phyloP scores from a whole-genome alignment of 2,888 invertebrate species.

The Molorchus minor region DNA sequence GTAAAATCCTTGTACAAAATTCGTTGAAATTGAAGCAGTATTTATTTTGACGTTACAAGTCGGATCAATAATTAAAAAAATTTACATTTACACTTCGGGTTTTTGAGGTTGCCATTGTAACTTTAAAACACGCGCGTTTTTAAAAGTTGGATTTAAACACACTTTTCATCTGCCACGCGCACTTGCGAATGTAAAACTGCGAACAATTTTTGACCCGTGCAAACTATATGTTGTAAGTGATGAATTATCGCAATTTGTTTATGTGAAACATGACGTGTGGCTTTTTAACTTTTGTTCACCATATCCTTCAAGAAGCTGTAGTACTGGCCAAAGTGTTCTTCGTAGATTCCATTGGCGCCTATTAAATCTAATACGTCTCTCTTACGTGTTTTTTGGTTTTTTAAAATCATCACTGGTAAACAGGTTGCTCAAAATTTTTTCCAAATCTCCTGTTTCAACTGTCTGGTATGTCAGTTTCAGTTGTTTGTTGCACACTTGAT shows the following conservation, averaged over 20 bases:
- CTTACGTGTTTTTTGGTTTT: constrained; percentile 57
- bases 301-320: constrained; percentile 58
- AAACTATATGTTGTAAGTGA: constrained; percentile 29
- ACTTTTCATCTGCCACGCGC: too few relatives aligned
- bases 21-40: too few relatives aligned
- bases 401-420: constrained; percentile 59
- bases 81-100: too few relatives aligned
- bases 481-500: constrained; percentile 47
- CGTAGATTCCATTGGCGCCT: constrained; percentile 13
- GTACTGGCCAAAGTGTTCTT: constrained; percentile 60
- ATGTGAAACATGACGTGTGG: constrained; percentile 31
- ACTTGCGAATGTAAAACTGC: too few relatives aligned
- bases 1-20: too few relatives aligned
- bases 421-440: constrained; percentile 67
- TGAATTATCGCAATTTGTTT: constrained; percentile 36
- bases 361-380: constrained; percentile 59
- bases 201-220: constrained; percentile 23
- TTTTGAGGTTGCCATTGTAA: too few relatives aligned
- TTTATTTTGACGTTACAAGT: too few relatives aligned
- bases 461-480: constrained; percentile 68
- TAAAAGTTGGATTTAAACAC: too few relatives aligned
- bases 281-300: constrained; percentile 30
- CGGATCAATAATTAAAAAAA: too few relatives aligned
- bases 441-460: constrained; percentile 69
- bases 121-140: too few relatives aligned